Percentiles rank a stretch among this genome's conserved stretches.
These are phyloP conservation scores for Apodemus sylvaticus DNA, from an alignment of 2,113 vertebrate species.

Conservation along the genomic window DNA sequence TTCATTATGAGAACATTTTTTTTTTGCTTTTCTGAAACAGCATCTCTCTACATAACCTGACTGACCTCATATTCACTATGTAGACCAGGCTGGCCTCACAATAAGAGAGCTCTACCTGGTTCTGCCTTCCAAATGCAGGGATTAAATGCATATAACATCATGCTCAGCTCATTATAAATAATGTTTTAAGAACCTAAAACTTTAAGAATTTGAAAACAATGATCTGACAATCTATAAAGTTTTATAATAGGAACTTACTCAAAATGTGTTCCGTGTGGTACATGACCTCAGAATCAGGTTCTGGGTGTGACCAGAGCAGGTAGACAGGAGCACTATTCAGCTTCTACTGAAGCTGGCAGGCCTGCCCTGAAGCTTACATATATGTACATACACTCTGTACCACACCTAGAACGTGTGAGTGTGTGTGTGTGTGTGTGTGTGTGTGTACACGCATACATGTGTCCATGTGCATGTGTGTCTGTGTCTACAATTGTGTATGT, in stretches of 20 bases:
- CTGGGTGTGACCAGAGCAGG: neutral
- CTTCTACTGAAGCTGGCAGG: rapidly evolving
- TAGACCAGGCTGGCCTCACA: neutral
- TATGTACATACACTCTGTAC: neutral
- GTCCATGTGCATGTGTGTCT: no score
- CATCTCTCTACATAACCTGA: neutral
- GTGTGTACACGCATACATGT: no score
- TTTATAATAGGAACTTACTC: neutral
- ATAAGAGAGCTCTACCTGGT: neutral
- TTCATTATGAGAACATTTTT: neutral
- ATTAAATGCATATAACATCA: neutral
- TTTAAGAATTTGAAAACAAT: neutral
- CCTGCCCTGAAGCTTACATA: neutral
- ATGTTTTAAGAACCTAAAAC: neutral
- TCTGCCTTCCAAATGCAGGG: neutral
- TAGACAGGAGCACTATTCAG: neutral
- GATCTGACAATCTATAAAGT: neutral
- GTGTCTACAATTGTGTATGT: no score
- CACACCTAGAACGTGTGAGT: neutral
- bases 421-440: neutral
- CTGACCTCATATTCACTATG: neutral
- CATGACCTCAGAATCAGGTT: neutral
- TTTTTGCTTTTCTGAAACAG: neutral
- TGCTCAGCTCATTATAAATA: neutral
- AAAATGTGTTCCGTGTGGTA: neutral